phyloP scores from a whole-genome alignment of 2,888 invertebrate species.

The Camponotus fellah region DNA sequence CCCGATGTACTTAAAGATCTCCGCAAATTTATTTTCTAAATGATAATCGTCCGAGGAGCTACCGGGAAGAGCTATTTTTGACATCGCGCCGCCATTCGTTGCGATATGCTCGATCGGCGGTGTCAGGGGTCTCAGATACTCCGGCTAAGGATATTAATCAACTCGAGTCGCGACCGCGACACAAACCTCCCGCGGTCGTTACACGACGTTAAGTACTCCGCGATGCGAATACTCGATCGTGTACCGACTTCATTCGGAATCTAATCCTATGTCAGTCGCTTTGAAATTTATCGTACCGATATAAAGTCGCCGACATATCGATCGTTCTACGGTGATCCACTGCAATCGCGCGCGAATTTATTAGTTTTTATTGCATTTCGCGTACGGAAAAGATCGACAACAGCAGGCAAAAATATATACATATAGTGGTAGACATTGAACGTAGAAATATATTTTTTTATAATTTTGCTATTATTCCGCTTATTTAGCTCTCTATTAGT shows the following conservation, averaged over 20 bases:
- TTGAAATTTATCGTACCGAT: constrained; percentile 68
- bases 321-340: constrained; percentile 39
- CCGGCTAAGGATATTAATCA: constrained; percentile 63
- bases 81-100: constrained; percentile 35
- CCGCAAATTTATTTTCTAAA: constrained; percentile 16
- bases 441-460: constrained; percentile 52
- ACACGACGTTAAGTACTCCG: constrained; percentile 68
- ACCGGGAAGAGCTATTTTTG: constrained; percentile 33
- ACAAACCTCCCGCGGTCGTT: constrained; percentile 62
- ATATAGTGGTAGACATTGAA: not conserved
- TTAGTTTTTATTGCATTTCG: constrained; percentile 59
- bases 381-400: constrained; percentile 22
- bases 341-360: constrained; percentile 48
- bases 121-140: constrained; percentile 55
- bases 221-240: constrained; percentile 45
- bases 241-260: constrained; percentile 67
- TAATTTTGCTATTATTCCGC: constrained; percentile 34
- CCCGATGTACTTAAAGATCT: not conserved
- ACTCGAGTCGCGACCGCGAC: constrained; percentile 46
- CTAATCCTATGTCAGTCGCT: constrained; percentile 56
- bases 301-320: constrained; percentile 2
- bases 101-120: constrained; percentile 38
- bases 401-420: constrained; percentile 5
- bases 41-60: constrained; percentile 13
- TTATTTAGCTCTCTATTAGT: constrained; percentile 49